phyloP scores from a whole-genome alignment of 2,797 vertebrate species.

The Tragopan temminckii region DNA sequence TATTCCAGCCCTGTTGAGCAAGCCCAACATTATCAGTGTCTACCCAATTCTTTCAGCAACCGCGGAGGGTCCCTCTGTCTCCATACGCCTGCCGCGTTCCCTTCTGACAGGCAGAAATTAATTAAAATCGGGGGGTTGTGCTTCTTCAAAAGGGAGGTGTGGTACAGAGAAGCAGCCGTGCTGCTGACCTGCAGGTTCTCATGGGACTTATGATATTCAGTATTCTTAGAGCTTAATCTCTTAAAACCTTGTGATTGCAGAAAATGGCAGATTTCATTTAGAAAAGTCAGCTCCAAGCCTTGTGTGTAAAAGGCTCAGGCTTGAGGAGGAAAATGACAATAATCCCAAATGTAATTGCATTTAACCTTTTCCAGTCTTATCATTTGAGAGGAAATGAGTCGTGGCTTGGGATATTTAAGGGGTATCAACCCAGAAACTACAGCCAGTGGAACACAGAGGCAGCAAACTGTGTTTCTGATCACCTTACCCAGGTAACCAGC shows the following conservation, averaged over 20 bases:
- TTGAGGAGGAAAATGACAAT: neutral
- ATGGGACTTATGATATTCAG: neutral
- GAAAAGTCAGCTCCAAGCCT: neutral
- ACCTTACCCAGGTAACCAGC: neutral
- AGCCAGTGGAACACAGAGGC: neutral
- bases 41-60: neutral
- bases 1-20: neutral
- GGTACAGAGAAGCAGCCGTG: neutral
- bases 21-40: neutral
- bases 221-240: neutral
- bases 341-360: neutral
- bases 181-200: neutral
- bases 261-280: neutral
- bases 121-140: conserved; percentile 26
- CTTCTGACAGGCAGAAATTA: neutral
- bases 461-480: rapidly evolving
- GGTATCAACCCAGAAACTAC: neutral
- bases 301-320: neutral
- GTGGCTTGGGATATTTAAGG: neutral
- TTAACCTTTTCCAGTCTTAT: neutral
- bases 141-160: neutral
- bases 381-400: neutral
- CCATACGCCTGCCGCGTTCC: neutral
- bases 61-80: conserved; percentile 2
- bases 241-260: neutral